Percentiles rank a stretch among this genome's conserved stretches.
Evolutionary conservation across 2,113 vertebrate genomes (phyloP).

Genomic region (Pyxicephalus adspersus): DNA sequence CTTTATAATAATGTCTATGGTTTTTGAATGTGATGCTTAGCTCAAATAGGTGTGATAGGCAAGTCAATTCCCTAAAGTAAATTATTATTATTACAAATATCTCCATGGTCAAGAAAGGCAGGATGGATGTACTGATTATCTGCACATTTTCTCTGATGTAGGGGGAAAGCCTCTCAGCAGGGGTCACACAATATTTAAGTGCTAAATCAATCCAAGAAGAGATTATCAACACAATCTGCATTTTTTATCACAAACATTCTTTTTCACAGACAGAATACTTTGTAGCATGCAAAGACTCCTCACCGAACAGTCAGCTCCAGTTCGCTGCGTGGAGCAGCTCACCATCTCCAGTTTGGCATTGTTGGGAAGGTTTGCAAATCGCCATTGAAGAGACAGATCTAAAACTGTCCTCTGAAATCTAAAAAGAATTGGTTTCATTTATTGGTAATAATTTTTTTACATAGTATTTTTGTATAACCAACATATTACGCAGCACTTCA

Average conservation of each 20-base stretch:
- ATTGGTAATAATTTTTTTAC: too few species aligned
- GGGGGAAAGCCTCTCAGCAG: background rate
- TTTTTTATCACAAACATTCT: background rate
- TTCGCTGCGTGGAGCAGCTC: constrained; percentile 72
- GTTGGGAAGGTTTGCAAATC: constrained; percentile 94
- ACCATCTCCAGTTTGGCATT: constrained; percentile 98
- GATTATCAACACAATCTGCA: background rate
- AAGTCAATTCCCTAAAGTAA: too few species aligned
- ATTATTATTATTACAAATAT: too few species aligned
- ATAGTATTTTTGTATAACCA: too few species aligned
- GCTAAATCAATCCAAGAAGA: background rate
- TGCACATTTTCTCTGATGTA: too few species aligned
- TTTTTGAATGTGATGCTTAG: too few species aligned
- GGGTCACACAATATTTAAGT: background rate
- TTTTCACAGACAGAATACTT: background rate
- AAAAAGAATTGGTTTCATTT: constrained; percentile 16
- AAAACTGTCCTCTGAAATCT: constrained; percentile 94
- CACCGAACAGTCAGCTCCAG: constrained; percentile 73
- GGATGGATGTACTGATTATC: too few species aligned
- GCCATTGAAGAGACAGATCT: constrained; percentile 90
- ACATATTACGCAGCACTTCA: too few species aligned
- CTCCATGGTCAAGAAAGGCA: too few species aligned
- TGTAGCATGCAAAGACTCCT: constrained; percentile 54
- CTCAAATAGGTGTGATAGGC: too few species aligned
- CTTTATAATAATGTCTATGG: too few species aligned